These are phyloP conservation scores for Capromys pilorides DNA, from an alignment of 2,797 vertebrate species.

Conservation along the genomic window DNA sequence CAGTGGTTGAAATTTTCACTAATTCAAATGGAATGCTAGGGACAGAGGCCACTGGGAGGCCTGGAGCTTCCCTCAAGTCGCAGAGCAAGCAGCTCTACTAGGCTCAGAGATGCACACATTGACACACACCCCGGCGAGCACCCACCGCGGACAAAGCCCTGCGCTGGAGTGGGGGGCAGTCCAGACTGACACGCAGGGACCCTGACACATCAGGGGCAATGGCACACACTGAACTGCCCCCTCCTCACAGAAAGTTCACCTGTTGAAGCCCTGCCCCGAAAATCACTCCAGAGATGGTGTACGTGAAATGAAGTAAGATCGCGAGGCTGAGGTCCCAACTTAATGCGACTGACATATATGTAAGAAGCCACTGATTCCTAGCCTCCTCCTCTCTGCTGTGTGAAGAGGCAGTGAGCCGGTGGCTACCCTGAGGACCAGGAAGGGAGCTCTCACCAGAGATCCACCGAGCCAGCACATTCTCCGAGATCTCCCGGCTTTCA, in stretches of 20 bases:
- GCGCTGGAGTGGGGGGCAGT: neutral
- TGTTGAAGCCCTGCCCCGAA: neutral
- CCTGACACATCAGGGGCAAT: neutral
- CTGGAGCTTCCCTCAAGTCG: slow-evolving; percentile 48
- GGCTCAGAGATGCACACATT: slow-evolving; percentile 1
- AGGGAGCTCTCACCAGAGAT: neutral
- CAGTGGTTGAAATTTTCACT: slow-evolving; percentile 76
- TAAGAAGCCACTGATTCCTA: neutral
- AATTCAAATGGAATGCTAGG: slow-evolving; percentile 78
- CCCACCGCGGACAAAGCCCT: neutral
- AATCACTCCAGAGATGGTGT: neutral
- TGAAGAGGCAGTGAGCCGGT: neutral
- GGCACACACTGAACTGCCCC: neutral
- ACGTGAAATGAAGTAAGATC: neutral
- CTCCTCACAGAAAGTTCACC: neutral
- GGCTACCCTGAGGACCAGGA: neutral
- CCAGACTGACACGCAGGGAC: no score
- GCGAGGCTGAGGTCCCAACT: neutral
- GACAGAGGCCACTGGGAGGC: slow-evolving; percentile 72
- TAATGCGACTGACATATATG: neutral
- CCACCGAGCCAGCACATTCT: neutral
- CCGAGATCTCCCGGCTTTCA: neutral
- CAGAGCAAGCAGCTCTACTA: slow-evolving; percentile 31
- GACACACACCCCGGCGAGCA: neutral
- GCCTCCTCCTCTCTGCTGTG: no score